Percentiles rank a stretch among this genome's conserved stretches.
Evolutionary conservation across 1,140 invertebrate species (phyloP).

Genomic region (Wasmannia auropunctata): DNA sequence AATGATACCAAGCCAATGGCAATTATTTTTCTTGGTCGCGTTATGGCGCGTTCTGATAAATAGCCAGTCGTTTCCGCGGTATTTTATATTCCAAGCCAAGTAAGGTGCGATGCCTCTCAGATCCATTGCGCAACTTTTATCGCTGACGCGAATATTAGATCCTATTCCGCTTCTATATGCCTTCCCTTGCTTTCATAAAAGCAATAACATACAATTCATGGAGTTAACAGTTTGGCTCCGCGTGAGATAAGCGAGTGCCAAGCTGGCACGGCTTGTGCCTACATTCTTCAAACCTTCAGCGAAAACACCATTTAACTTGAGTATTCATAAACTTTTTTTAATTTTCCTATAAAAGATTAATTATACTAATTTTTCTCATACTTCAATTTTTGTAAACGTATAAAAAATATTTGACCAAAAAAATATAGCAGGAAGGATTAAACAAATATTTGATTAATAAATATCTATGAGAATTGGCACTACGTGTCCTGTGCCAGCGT

Average conservation of each 20-base stretch:
- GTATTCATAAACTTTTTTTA: constrained; percentile 10
- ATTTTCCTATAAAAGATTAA: neutral
- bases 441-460: constrained; percentile 12
- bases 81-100: constrained; percentile 37
- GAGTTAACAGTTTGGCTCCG: constrained; percentile 67
- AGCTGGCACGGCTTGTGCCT: constrained; percentile 60
- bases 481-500: too few relatives aligned
- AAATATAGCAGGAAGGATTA: neutral
- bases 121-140: constrained; percentile 68
- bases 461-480: neutral
- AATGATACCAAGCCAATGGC: constrained; percentile 33
- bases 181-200: constrained; percentile 56
- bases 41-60: constrained; percentile 42
- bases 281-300: constrained; percentile 58
- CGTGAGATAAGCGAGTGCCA: constrained; percentile 56
- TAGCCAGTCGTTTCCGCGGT: constrained; percentile 31
- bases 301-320: constrained; percentile 38
- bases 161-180: constrained; percentile 24
- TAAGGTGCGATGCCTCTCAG: constrained; percentile 56
- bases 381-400: neutral
- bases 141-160: constrained; percentile 63
- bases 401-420: neutral
- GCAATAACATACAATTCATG: constrained; percentile 73
- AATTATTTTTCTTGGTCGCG: constrained; percentile 29
- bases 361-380: neutral